Evolutionary conservation across 2,797 vertebrate genomes (phyloP).

Genomic region (Sebastes miniatus): DNA sequence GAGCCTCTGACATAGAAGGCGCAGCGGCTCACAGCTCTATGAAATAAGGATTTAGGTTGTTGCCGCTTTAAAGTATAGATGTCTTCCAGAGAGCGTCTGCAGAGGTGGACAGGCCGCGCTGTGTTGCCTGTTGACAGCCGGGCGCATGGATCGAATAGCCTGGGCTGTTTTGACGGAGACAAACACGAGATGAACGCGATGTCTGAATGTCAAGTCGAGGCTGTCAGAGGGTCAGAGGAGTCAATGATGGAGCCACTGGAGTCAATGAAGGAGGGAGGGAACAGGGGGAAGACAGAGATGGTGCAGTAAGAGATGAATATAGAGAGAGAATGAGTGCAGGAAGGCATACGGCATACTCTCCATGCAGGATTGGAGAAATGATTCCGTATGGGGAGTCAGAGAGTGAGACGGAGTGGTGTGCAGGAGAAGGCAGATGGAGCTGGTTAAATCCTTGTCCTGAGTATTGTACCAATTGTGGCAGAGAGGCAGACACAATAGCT

Average conservation of each 20-base stretch:
- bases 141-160: slow-evolving; percentile 52
- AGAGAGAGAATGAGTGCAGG: neutral
- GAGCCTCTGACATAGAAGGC: slow-evolving; percentile 9
- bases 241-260: slow-evolving; percentile 60
- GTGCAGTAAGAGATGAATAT: neutral
- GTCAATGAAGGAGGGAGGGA: slow-evolving; percentile 52
- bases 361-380: slow-evolving; percentile 26
- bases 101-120: slow-evolving; percentile 24
- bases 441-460: slow-evolving; percentile 73
- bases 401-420: slow-evolving; percentile 54
- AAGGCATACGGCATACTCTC: neutral
- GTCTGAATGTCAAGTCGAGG: slow-evolving; percentile 70
- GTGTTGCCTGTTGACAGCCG: slow-evolving; percentile 56
- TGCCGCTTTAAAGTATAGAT: slow-evolving; percentile 2
- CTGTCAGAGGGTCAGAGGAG: slow-evolving; percentile 58
- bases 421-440: slow-evolving; percentile 64
- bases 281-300: neutral
- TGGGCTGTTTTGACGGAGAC: slow-evolving; percentile 57
- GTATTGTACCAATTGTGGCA: slow-evolving; percentile 73
- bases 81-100: slow-evolving; percentile 26
- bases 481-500: slow-evolving; percentile 72
- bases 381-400: slow-evolving; percentile 27
- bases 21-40: slow-evolving; percentile 22
- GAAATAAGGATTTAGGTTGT: slow-evolving; percentile 27
- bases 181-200: slow-evolving; percentile 54